Conservation (phyloP, 2,113 vertebrate species). For the Fukomys damarensis region DNA sequence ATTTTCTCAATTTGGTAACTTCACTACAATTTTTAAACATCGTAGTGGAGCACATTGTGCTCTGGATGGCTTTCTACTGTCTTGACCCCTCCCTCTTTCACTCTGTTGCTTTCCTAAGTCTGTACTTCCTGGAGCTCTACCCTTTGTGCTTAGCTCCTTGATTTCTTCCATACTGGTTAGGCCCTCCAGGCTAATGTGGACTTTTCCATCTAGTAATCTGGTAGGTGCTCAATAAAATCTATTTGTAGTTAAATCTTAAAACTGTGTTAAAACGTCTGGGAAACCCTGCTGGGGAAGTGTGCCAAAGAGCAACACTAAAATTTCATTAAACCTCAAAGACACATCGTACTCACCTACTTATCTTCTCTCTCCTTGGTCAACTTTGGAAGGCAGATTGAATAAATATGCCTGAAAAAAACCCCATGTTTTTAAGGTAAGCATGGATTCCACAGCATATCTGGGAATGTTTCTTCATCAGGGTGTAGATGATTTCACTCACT, state of each 20-base stretch:
- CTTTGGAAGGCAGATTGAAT: slow-evolving; percentile 27
- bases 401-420: background rate
- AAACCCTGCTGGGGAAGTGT: background rate
- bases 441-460: background rate
- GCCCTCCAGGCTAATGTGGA: background rate
- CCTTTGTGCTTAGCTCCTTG: background rate
- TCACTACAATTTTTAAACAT: background rate
- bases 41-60: background rate
- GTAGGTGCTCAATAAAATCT: background rate
- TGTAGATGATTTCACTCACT: slow-evolving; percentile 26
- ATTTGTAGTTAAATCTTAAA: slow-evolving; percentile 52
- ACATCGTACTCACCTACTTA: background rate
- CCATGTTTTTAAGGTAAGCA: slow-evolving; percentile 24
- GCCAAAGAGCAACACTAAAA: slow-evolving; percentile 27
- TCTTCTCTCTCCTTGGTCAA: background rate
- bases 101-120: slow-evolving; percentile 30
- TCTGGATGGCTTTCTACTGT: background rate
- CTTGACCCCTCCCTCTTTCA: background rate
- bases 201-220: slow-evolving; percentile 22
- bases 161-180: background rate
- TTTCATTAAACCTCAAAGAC: background rate
- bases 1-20: slow-evolving; percentile 46
- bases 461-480: slow-evolving; percentile 39
- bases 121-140: background rate
- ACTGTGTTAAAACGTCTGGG: background rate